Conservation (phyloP, 2,113 vertebrate genomes). For the Guaruba guarouba region DNA sequence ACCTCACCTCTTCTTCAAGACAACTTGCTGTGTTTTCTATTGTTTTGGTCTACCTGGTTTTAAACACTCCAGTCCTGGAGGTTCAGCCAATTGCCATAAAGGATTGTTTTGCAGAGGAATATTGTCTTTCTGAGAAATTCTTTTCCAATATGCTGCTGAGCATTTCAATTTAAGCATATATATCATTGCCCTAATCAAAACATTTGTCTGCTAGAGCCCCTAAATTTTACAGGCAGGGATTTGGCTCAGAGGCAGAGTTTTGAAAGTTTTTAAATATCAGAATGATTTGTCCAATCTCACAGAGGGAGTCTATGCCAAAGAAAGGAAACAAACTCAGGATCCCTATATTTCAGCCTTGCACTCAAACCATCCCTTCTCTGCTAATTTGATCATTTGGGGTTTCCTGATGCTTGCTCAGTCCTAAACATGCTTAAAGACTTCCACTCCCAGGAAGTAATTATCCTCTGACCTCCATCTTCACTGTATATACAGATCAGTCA, state of each 20-base stretch:
- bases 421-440: background rate
- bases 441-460: background rate
- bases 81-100: background rate
- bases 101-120: background rate
- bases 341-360: background rate
- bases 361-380: background rate
- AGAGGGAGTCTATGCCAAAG: background rate
- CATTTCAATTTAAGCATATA: background rate
- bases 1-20: background rate
- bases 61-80: background rate
- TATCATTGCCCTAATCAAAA: background rate
- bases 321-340: background rate
- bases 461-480: background rate
- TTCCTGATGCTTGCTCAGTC: background rate
- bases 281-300: background rate
- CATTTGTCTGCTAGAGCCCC: background rate
- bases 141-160: background rate
- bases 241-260: background rate
- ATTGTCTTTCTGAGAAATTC: background rate
- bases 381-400: background rate
- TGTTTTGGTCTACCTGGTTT: background rate
- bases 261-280: background rate
- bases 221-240: background rate
- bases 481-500: background rate
- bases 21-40: background rate